These are phyloP conservation scores for Pitta sordida DNA, from an alignment of 2,113 vertebrate genomes.

Conservation along the genomic window DNA sequence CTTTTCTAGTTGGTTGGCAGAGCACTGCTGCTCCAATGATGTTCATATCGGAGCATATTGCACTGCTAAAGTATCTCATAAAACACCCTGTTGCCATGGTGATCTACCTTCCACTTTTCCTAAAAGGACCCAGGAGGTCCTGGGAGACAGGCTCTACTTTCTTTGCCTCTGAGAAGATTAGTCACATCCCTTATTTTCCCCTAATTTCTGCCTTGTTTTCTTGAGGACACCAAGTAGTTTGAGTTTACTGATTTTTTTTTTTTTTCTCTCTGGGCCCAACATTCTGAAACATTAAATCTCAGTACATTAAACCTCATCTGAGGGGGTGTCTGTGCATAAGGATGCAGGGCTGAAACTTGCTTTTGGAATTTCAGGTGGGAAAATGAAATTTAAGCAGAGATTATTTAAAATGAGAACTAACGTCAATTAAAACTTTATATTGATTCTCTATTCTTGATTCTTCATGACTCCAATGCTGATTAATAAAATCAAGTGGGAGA, in stretches of 20 bases:
- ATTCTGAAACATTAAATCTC: neutral
- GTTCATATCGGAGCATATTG: neutral
- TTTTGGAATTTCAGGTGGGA: neutral
- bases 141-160: neutral
- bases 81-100: conserved; percentile 22
- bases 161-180: neutral
- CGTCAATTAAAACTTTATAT: neutral
- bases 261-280: neutral
- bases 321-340: neutral
- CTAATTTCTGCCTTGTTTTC: neutral
- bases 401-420: neutral
- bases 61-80: neutral
- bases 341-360: neutral
- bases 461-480: neutral
- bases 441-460: too few species aligned
- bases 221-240: neutral
- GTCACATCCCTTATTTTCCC: neutral
- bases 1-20: neutral
- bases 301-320: neutral
- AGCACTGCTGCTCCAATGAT: neutral
- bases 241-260: neutral
- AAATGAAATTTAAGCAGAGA: neutral
- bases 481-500: too few species aligned
- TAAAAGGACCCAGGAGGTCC: neutral
- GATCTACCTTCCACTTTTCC: neutral